A percentile compares a stretch with the other conserved stretches of the same genome.
phyloP scores from a whole-genome alignment of 2,113 vertebrate species.

The Callionymus lyra region DNA sequence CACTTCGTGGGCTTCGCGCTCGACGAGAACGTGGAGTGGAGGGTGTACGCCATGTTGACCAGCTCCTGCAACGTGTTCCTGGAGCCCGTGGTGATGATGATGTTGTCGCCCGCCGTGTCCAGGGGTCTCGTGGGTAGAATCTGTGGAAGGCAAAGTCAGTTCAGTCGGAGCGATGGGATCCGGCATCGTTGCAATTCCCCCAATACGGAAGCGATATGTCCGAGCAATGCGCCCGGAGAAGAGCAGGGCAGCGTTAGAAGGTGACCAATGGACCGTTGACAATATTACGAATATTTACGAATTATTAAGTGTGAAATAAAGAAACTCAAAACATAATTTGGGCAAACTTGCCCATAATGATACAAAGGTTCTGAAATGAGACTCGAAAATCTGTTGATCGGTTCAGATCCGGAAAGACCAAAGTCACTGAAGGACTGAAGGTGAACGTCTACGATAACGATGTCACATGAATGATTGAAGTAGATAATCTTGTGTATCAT shows the following conservation, averaged over 20 bases:
- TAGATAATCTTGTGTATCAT: too few species aligned
- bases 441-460: too few species aligned
- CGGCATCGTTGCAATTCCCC: not conserved
- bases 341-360: too few species aligned
- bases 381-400: too few species aligned
- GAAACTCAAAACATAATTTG: too few species aligned
- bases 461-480: too few species aligned
- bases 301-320: too few species aligned
- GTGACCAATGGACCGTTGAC: too few species aligned
- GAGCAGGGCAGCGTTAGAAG: conserved; percentile 10
- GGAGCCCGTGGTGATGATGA: conserved; percentile 69
- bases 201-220: not conserved
- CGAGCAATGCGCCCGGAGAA: conserved; percentile 8
- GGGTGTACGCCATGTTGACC: conserved; percentile 54
- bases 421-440: too few species aligned
- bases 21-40: conserved; percentile 48
- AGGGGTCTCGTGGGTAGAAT: conserved; percentile 40
- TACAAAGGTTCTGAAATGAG: too few species aligned
- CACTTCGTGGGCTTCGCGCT: conserved; percentile 64
- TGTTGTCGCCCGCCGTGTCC: conserved; percentile 56
- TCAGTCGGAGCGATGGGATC: conserved; percentile 9
- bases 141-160: conserved; percentile 31
- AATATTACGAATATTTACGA: too few species aligned
- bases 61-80: conserved; percentile 71
- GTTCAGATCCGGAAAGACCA: too few species aligned